Conservation (phyloP, 23 tunicate species). For the Diplosoma virens region DNA sequence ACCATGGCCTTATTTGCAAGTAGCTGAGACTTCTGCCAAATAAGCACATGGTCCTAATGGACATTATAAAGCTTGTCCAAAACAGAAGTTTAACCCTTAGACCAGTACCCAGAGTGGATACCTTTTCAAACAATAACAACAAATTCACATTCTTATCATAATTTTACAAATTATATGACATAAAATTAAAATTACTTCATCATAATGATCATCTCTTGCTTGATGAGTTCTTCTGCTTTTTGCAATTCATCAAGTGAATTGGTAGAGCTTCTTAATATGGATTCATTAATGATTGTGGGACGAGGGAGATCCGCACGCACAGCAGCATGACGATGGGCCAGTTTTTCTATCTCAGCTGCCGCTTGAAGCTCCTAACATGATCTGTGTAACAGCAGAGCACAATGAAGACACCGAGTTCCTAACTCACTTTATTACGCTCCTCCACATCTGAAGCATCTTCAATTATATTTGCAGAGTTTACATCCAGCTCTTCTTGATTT, state of each 20-base stretch:
- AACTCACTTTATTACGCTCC: constrained; percentile 37
- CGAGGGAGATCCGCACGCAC: constrained; percentile 76
- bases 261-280: constrained; percentile 54
- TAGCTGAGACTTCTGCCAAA: no score
- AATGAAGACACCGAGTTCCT: background rate
- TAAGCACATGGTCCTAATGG: no score
- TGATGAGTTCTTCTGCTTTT: constrained; percentile 91
- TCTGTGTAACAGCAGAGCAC: background rate
- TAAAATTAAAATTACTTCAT: constrained; percentile 29
- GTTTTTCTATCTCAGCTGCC: constrained; percentile 28
- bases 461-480: constrained; percentile 22
- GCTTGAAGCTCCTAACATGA: constrained; percentile 15
- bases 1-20: no score
- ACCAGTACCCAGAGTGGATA: no score
- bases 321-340: constrained; percentile 74
- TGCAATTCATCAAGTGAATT: constrained; percentile 67
- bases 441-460: constrained; percentile 95
- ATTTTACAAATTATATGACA: no score
- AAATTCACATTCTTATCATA: no score
- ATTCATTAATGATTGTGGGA: constrained; percentile 81
- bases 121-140: no score
- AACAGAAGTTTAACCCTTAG: no score
- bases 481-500: constrained; percentile 35
- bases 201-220: constrained; percentile 96
- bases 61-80: no score